Conservation (phyloP, 2,888 invertebrate genomes). For the Sclerodermus sp. region DNA sequence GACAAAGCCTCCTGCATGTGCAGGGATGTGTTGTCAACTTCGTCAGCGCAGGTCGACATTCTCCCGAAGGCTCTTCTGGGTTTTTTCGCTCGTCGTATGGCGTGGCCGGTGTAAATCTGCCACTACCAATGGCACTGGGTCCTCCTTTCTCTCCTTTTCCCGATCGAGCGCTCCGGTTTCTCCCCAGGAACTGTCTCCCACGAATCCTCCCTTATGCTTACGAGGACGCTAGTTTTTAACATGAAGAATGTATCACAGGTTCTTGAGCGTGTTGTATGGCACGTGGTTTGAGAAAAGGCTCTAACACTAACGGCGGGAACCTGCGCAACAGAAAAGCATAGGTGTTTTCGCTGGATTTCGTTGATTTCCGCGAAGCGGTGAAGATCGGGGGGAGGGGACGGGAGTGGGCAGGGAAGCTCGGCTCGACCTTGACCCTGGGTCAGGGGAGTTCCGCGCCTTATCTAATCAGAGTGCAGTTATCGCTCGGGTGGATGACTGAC, state of each 20-base stretch:
- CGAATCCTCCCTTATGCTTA: no score
- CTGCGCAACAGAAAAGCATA: conserved; percentile 12
- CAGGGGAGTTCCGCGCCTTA: background rate
- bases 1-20: conserved; percentile 56
- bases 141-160: conserved; percentile 5
- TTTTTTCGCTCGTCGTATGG: conserved; percentile 27
- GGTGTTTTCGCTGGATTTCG: no score
- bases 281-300: conserved; percentile 32
- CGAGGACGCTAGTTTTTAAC: background rate
- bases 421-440: background rate
- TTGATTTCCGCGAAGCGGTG: no score
- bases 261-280: conserved; percentile 51
- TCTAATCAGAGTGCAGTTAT: background rate
- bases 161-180: background rate
- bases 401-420: background rate
- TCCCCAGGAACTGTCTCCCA: no score
- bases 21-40: conserved; percentile 48
- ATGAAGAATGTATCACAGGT: conserved; percentile 52
- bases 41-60: conserved; percentile 57
- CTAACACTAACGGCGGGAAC: background rate
- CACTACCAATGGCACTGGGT: no score
- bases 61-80: conserved; percentile 31
- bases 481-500: background rate
- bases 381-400: background rate
- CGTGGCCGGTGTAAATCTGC: no score